Evolutionary conservation across 2,888 invertebrate genomes (phyloP).

Genomic region (Conus canariensis): DNA sequence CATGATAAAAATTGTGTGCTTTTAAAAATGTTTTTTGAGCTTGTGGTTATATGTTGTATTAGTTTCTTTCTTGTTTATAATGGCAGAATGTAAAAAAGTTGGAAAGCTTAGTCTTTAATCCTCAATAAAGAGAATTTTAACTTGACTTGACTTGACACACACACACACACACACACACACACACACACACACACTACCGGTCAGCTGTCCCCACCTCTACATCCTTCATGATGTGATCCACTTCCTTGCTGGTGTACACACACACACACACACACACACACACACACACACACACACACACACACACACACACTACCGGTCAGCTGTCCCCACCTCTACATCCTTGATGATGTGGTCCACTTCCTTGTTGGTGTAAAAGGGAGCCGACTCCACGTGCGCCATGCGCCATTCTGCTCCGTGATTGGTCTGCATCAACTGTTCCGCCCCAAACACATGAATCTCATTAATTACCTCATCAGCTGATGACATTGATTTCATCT

Average conservation of each 20-base stretch:
- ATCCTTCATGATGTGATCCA: conserved; percentile 95
- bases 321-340: conserved; percentile 84
- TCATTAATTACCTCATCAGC: no score
- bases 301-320: neutral
- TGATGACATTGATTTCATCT: no score
- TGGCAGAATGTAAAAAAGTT: no score
- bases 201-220: conserved; percentile 84
- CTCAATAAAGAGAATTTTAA: no score
- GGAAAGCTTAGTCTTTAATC: no score
- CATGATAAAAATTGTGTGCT: no score
- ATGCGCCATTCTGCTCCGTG: conserved; percentile 95
- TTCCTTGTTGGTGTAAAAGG: conserved; percentile 97
- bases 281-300: neutral
- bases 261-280: neutral
- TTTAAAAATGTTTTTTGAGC: no score
- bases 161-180: neutral
- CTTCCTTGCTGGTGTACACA: conserved; percentile 94
- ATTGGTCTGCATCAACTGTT: conserved; percentile 83
- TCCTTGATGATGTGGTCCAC: conserved; percentile 97
- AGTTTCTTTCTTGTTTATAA: no score
- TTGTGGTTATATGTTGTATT: no score
- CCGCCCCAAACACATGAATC: no score
- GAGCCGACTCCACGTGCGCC: conserved; percentile 94
- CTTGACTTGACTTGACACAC: neutral
- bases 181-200: neutral